Percentiles rank a stretch among this genome's conserved stretches.
Evolutionary conservation across 2,113 vertebrate genomes (phyloP).

Genomic region (Haplochromis burtoni): DNA sequence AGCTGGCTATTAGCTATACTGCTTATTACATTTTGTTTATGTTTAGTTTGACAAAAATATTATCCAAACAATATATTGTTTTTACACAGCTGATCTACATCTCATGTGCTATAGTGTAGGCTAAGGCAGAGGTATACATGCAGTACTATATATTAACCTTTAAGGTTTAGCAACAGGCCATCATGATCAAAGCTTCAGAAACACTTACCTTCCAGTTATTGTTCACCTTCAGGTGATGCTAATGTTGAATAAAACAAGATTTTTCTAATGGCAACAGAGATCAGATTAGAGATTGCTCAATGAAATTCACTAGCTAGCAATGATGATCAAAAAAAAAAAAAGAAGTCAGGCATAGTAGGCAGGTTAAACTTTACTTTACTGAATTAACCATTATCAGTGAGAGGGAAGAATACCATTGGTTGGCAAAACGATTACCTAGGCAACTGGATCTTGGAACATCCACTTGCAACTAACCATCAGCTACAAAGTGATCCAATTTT

Average conservation of each 20-base stretch:
- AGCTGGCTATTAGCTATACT: background rate
- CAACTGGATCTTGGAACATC: background rate
- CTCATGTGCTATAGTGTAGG: background rate
- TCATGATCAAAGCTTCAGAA: background rate
- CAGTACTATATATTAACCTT: background rate
- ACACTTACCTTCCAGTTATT: background rate
- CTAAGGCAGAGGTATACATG: background rate
- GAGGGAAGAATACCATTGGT: background rate
- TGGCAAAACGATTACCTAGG: background rate
- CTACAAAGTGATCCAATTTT: background rate
- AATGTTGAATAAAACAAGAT: background rate
- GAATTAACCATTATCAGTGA: background rate
- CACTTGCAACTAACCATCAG: background rate
- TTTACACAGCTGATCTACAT: background rate
- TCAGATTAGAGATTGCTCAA: background rate
- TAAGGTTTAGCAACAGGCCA: background rate
- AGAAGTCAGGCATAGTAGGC: background rate
- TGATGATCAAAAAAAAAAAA: fast-evolving
- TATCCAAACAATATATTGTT: background rate
- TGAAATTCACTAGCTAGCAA: background rate
- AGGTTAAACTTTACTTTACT: background rate
- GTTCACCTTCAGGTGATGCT: background rate
- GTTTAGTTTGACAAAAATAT: background rate
- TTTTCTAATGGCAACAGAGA: background rate
- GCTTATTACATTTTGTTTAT: background rate